Base-by-base conservation (phyloP, 2,797 vertebrate species). In the Parambassis ranga region DNA sequence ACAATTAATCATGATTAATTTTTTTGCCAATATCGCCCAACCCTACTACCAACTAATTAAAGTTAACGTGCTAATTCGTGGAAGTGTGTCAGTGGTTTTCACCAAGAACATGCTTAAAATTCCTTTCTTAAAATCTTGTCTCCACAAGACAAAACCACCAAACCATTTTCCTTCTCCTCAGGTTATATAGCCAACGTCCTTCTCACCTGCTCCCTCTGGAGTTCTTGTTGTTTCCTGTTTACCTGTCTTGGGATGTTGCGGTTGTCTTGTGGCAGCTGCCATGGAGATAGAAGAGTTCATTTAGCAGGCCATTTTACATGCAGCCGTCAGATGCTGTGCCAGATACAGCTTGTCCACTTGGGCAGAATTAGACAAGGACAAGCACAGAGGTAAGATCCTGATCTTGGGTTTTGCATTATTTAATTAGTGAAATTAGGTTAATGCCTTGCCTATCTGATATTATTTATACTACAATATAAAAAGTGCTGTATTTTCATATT, bases 221-320 rank as follows among this genome's bases (percentile, higher is more conserved):
- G 43, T 58, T 19, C 31, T 46, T 9, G 18, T 62, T 23, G 30
- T 79, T 79, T 75, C 64, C 66, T 79, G 68, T 75, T 72, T 37
- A 68, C 74, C 75, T 74, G 59, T 68, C 59, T 62, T 86, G 91
- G 86, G 85, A 90, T 91, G 86, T 79, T 89, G 87, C 76, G 73
- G 71, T 74, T 39, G 58, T 81, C 86, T 84, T 26, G 11, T 70
- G 68, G 71, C 65, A 72, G 90, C 87, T 90, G 70, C 77, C 88
- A 87, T 90, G 91, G 79, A 81, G 81, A 88, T 90, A 89, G 85
- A 88, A 65, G 16, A 81, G 79, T 81, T 91, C 77, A 62, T 85
- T 86, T 81, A 81, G 83, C 82, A 82, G 79, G 56, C 83, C 23
- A 44, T 71, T 84, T 72, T 51, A 70, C 65, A 78, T 73, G 80